Percentiles rank a stretch among this genome's conserved stretches.
phyloP scores from a whole-genome alignment of 2,888 invertebrate genomes.

The Platycnemis pennipes region DNA sequence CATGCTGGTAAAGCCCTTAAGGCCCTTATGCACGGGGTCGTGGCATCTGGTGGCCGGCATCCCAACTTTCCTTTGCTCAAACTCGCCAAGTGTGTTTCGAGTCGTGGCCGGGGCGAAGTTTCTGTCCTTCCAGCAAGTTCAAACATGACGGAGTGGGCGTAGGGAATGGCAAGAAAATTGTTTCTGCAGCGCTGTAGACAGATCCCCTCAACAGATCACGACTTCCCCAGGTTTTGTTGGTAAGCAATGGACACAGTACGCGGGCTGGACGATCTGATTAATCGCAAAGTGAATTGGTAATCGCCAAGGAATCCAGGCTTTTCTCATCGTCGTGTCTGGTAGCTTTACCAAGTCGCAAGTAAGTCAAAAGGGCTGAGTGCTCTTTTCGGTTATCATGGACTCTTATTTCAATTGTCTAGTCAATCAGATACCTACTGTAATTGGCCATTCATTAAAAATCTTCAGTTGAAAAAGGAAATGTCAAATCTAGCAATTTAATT shows the following conservation, averaged over 20 bases:
- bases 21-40: neutral
- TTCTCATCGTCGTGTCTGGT: neutral
- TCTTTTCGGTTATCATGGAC: neutral
- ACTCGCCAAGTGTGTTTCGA: constrained; percentile 22
- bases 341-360: neutral
- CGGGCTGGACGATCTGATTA: neutral
- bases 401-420: too few species aligned
- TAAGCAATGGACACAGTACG: constrained; percentile 12
- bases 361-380: neutral
- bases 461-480: too few species aligned
- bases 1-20: constrained; percentile 11
- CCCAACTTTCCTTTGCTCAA: constrained; percentile 4
- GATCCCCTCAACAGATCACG: neutral
- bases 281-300: neutral
- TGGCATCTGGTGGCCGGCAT: constrained; percentile 9
- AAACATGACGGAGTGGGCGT: neutral
- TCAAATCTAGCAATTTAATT: too few species aligned
- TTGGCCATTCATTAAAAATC: too few species aligned
- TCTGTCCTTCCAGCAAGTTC: neutral
- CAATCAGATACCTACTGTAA: too few species aligned
- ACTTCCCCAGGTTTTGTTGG: neutral
- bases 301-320: neutral
- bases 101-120: neutral
- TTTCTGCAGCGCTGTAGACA: neutral
- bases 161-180: neutral